A percentile compares a stretch with the other conserved stretches of the same genome.
phyloP scores from a whole-genome alignment of 2,113 vertebrate genomes.

The Philantomba maxwellii region DNA sequence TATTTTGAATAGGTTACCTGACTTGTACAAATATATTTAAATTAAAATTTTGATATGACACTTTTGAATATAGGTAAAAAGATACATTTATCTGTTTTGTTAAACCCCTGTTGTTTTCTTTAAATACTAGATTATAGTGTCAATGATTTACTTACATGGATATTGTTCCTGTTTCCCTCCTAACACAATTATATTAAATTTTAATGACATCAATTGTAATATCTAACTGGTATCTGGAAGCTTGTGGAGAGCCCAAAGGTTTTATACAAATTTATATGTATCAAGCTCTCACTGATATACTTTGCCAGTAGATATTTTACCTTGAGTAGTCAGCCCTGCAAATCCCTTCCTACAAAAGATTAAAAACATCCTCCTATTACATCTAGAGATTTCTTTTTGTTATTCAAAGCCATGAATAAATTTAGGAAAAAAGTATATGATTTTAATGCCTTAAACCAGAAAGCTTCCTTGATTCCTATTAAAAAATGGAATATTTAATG shows the following conservation, averaged over 20 bases:
- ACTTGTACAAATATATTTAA: slow-evolving; percentile 75
- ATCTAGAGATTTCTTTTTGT: slow-evolving; percentile 88
- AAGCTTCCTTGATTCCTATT: slow-evolving; percentile 82
- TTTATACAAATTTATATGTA: slow-evolving; percentile 87
- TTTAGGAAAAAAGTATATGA: slow-evolving; percentile 84
- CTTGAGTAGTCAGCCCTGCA: slow-evolving; percentile 83
- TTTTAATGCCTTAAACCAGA: slow-evolving; percentile 86
- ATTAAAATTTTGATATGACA: slow-evolving; percentile 63
- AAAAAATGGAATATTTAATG: slow-evolving; percentile 85
- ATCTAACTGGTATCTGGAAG: slow-evolving; percentile 83
- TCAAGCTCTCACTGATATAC: slow-evolving; percentile 84
- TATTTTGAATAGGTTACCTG: slow-evolving; percentile 63
- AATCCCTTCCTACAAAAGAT: slow-evolving; percentile 87
- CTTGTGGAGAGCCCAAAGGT: slow-evolving; percentile 82
- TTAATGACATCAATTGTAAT: slow-evolving; percentile 82
- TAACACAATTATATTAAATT: slow-evolving; percentile 84
- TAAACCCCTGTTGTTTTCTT: slow-evolving; percentile 73
- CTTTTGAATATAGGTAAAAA: slow-evolving; percentile 62
- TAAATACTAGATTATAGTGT: slow-evolving; percentile 78
- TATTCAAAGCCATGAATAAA: slow-evolving; percentile 90
- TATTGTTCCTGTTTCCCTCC: slow-evolving; percentile 81
- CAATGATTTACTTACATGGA: slow-evolving; percentile 81
- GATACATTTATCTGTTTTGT: slow-evolving; percentile 73
- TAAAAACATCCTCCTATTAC: slow-evolving; percentile 88
- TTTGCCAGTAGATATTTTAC: slow-evolving; percentile 87